Conservation (phyloP, 2,888 invertebrate genomes). For the Drosophila basisetae region DNA sequence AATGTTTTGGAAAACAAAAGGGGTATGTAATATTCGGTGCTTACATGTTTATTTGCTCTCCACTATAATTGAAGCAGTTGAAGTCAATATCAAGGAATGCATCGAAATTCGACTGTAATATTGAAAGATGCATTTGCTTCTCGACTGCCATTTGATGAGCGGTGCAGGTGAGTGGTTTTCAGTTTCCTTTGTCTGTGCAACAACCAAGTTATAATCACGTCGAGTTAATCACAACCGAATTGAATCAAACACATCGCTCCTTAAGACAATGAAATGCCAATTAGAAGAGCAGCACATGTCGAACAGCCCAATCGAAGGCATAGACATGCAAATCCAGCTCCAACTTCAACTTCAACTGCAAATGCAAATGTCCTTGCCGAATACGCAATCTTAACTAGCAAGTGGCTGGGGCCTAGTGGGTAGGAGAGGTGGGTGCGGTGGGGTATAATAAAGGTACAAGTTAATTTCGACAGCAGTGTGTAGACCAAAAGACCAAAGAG, state of each 20-base stretch:
- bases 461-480: constrained; percentile 61
- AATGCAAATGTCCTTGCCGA: neutral
- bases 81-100: neutral
- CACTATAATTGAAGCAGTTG: neutral
- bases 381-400: neutral
- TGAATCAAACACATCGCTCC: constrained; percentile 10
- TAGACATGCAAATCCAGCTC: constrained; percentile 39
- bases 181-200: neutral
- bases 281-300: constrained; percentile 26
- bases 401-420: neutral
- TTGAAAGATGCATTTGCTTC: neutral
- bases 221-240: constrained; percentile 7
- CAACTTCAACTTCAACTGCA: neutral
- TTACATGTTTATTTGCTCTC: neutral
- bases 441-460: constrained; percentile 41
- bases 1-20: neutral
- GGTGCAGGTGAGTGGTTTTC: neutral
- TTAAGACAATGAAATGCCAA: constrained; percentile 43
- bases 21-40: neutral
- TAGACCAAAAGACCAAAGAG: constrained; percentile 4
- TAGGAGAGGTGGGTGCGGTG: neutral
- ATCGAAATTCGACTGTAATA: neutral
- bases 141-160: neutral
- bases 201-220: neutral
- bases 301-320: constrained; percentile 28